Evolutionary conservation across 2,888 invertebrate species (phyloP).

Genomic region (Graphium colonna): DNA sequence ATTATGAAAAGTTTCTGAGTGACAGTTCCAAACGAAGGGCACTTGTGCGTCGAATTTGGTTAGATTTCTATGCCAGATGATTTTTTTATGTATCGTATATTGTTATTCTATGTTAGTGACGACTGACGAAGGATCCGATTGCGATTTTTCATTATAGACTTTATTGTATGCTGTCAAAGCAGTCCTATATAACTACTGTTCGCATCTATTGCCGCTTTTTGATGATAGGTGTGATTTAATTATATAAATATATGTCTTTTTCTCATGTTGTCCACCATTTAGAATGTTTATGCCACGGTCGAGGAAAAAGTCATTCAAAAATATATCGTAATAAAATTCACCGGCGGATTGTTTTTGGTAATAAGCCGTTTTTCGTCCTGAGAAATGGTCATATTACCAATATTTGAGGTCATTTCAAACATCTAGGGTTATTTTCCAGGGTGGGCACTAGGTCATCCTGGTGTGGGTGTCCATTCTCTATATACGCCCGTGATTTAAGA

Average conservation of each 20-base stretch:
- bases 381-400: not conserved
- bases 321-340: not conserved
- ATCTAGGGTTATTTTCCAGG: too few species aligned
- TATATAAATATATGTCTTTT: constrained; percentile 24
- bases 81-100: constrained; percentile 39
- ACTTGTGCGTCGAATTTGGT: constrained; percentile 5
- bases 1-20: constrained; percentile 20
- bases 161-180: constrained; percentile 9
- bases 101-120: constrained; percentile 39
- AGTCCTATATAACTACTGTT: constrained; percentile 16
- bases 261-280: constrained; percentile 32
- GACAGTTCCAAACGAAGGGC: constrained; percentile 21
- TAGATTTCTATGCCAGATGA: constrained; percentile 48
- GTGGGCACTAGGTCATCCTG: not conserved
- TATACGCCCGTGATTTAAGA: too few species aligned
- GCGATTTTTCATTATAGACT: constrained; percentile 7
- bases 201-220: constrained; percentile 25
- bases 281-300: constrained; percentile 27
- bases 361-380: not conserved
- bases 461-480: too few species aligned
- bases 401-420: not conserved
- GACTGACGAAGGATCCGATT: constrained; percentile 26
- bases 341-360: not conserved
- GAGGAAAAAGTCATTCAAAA: constrained; percentile 11
- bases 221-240: constrained; percentile 17